phyloP scores from a whole-genome alignment of 1,140 invertebrate genomes.

The Eufriesea mexicana region DNA sequence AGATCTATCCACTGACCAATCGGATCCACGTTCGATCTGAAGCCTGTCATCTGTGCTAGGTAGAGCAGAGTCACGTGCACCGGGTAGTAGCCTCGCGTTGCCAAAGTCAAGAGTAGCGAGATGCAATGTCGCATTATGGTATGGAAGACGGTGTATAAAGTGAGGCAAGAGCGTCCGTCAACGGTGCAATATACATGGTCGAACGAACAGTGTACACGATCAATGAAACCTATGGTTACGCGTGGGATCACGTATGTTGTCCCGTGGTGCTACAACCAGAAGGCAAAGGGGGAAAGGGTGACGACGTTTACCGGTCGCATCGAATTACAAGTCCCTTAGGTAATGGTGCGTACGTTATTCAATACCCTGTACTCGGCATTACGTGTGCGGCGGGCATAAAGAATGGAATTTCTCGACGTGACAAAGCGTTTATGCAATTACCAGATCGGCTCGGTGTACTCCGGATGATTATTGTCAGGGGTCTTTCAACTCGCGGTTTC shows the following conservation, averaged over 20 bases:
- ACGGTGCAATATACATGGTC: slow-evolving; percentile 47
- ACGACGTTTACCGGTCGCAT: slow-evolving; percentile 66
- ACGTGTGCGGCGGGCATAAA: background rate
- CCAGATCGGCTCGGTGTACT: background rate
- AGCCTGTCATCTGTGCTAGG: too few relatives aligned
- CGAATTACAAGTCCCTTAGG: slow-evolving; percentile 68
- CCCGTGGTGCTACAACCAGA: slow-evolving; percentile 47
- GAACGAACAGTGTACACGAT: slow-evolving; percentile 47
- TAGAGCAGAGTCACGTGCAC: slow-evolving; percentile 16
- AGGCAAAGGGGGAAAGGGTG: slow-evolving; percentile 52
- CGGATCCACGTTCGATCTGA: too few relatives aligned
- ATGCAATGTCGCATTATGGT: slow-evolving; percentile 27
- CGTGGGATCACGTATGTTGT: slow-evolving; percentile 66
- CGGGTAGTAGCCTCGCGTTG: background rate
- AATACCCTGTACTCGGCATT: slow-evolving; percentile 50
- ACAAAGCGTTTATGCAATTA: slow-evolving; percentile 17
- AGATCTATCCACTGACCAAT: too few relatives aligned
- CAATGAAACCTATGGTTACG: slow-evolving; percentile 66
- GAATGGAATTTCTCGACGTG: slow-evolving; percentile 37
- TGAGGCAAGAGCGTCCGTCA: slow-evolving; percentile 40
- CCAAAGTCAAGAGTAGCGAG: slow-evolving; percentile 23
- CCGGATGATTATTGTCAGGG: background rate
- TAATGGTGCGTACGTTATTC: slow-evolving; percentile 69
- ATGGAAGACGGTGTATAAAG: slow-evolving; percentile 34
- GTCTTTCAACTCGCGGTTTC: background rate